A percentile compares a stretch with the other conserved stretches of the same genome.
phyloP scores from a whole-genome alignment of 2,113 vertebrate genomes.

The Chauna torquata region DNA sequence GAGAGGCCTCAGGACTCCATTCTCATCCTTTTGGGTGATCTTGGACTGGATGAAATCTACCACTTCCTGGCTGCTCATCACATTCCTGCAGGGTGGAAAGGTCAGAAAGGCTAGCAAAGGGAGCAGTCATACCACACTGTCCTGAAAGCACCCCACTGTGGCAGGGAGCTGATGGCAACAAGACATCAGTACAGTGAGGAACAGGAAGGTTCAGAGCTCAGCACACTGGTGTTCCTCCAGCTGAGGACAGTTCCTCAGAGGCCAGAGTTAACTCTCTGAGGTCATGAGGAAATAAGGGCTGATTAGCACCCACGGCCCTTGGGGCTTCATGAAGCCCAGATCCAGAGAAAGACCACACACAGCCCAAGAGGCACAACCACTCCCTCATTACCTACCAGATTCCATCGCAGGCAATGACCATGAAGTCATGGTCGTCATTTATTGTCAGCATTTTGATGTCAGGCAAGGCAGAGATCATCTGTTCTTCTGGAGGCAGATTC shows the following conservation, averaged over 20 bases:
- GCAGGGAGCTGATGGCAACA: not conserved
- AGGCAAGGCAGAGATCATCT: conserved; percentile 97
- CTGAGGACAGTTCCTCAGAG: not conserved
- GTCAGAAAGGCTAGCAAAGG: not conserved
- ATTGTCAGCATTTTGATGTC: conserved; percentile 96
- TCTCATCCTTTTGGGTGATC: conserved; percentile 85
- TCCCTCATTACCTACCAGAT: conserved; percentile 85
- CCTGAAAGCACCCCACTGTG: not conserved
- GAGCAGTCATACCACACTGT: not conserved
- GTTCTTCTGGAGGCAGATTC: conserved; percentile 91
- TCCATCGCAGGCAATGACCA: conserved; percentile 98
- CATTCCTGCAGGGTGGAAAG: conserved; percentile 83
- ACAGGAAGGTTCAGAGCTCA: not conserved
- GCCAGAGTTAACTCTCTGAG: not conserved
- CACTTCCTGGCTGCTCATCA: conserved; percentile 98
- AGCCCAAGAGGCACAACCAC: not conserved
- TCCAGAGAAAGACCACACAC: not conserved
- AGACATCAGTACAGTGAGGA: not conserved
- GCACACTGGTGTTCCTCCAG: not conserved
- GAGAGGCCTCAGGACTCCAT: conserved; percentile 80
- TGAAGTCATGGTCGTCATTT: conserved; percentile 94
- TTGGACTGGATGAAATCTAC: conserved; percentile 95
- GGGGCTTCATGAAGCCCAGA: not conserved
- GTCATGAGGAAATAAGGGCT: not conserved
- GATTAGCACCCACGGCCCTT: not conserved